phyloP scores from a whole-genome alignment of 2,113 vertebrate genomes.

The Tichodroma muraria region DNA sequence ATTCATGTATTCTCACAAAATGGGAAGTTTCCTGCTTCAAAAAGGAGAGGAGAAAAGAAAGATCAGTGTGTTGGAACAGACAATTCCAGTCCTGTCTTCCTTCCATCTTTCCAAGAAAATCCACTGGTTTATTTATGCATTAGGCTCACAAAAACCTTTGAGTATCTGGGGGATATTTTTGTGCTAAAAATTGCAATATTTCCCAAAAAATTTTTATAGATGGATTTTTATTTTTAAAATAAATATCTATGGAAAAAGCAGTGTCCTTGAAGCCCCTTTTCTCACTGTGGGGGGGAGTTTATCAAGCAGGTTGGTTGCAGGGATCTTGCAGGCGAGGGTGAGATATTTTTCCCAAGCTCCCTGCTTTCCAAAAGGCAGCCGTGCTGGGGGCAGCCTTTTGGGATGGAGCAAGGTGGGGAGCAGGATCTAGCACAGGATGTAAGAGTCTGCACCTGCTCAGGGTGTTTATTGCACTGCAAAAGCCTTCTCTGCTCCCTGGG shows the following conservation, averaged over 20 bases:
- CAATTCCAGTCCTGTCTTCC: background rate
- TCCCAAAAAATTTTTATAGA: background rate
- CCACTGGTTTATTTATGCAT: background rate
- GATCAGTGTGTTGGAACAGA: background rate
- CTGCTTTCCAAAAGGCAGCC: background rate
- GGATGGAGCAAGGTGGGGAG: background rate
- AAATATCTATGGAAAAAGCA: too few relatives aligned
- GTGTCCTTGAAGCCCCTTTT: background rate
- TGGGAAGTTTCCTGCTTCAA: background rate
- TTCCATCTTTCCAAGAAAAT: background rate
- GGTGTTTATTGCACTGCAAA: background rate
- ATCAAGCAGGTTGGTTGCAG: background rate
- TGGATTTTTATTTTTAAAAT: background rate
- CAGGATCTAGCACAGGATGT: background rate
- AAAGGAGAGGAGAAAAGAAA: background rate
- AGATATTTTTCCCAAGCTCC: background rate
- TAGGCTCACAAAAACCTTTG: background rate
- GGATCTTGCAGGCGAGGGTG: accelerated
- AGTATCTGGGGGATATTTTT: accelerated
- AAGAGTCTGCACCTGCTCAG: background rate
- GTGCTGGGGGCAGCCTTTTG: background rate
- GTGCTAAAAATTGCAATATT: background rate
- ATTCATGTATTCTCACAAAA: background rate
- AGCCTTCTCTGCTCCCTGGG: background rate
- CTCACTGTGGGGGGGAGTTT: background rate